phyloP scores from a whole-genome alignment of 2,113 vertebrate species.

The Hippocampus comes region DNA sequence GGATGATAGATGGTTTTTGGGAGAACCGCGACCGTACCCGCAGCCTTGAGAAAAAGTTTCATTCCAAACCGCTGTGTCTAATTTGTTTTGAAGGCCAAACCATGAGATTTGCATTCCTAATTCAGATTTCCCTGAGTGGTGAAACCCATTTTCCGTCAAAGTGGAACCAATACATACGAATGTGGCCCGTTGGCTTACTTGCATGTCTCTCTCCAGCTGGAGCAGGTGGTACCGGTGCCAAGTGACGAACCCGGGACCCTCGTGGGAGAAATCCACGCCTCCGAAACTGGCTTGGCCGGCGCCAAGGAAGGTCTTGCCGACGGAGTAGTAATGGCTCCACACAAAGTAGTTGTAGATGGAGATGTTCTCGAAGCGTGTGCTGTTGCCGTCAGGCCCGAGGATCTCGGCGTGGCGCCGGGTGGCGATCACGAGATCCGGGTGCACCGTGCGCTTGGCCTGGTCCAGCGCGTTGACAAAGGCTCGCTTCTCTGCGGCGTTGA shows the following conservation, averaged over 20 bases:
- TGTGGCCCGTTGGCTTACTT: slow-evolving; percentile 72
- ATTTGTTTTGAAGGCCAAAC: not conserved
- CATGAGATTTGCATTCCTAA: slow-evolving; percentile 12
- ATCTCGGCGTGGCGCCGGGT: slow-evolving; percentile 81
- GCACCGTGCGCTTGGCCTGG: slow-evolving; percentile 82
- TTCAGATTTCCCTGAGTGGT: slow-evolving; percentile 16
- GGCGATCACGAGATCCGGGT: slow-evolving; percentile 88
- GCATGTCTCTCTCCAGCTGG: slow-evolving; percentile 91
- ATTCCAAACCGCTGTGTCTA: not conserved
- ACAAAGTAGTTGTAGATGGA: slow-evolving; percentile 96
- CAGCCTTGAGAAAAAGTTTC: not conserved
- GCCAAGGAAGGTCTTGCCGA: slow-evolving; percentile 93
- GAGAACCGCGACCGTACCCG: not conserved
- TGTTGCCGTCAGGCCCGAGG: slow-evolving; percentile 81
- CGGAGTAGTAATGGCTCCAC: slow-evolving; percentile 94
- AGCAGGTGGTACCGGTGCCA: slow-evolving; percentile 94
- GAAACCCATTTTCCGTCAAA: not conserved
- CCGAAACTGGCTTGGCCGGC: slow-evolving; percentile 84
- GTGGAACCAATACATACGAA: not conserved
- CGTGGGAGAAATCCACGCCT: slow-evolving; percentile 93
- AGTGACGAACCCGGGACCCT: slow-evolving; percentile 92
- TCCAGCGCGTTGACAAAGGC: slow-evolving; percentile 83
- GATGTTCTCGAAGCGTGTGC: slow-evolving; percentile 85
- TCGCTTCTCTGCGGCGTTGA: slow-evolving; percentile 77
- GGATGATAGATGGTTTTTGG: too few species aligned